Evolutionary conservation across 2,797 vertebrate genomes (phyloP), one percentile per base, ranked within the genome.

Genomic region (Naso thynnoides): DNA sequence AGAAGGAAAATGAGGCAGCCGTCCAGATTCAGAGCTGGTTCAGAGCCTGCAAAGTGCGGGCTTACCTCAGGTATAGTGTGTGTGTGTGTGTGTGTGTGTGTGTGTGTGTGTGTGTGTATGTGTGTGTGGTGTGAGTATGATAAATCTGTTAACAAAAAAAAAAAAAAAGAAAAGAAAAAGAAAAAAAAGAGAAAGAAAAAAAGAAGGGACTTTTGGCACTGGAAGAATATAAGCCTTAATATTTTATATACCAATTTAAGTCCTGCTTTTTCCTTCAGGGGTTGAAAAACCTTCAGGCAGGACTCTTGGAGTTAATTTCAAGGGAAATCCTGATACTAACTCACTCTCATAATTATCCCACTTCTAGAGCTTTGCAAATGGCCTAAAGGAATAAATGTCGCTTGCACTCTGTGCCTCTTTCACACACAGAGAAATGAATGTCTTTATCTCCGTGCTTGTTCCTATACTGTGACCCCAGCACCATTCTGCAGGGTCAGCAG

Each of bases 11-110:
- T 83, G 71, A 87, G 19, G 95, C 96, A 5, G 95, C 95, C 27
- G 79, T 94, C 63, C 88, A 47, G 76, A 97, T 99, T 62, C 98
- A 99, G 91, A 96, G 96, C 91, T 97, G 96, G 94, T 96, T 96
- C 90, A 93, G 95, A 92, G 96, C 94, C 70, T 96, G 94, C 73
- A 92, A 83, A 78, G 91, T 96, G 38, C 94, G 94, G 48, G 91
- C 93, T 16, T 96, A 96, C 74, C 84, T 99, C 73, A 95, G 96
- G 98, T 99, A 91, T 6, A 13, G n/a, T 49, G 57, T 61, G 10
- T 44, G 13, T 27, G 9, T 36, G 33, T 55, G 39, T 44, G 48
- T 70, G 45, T 70, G 36, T 79, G 14, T 1, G 38, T 48, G n/a
- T n/a, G n/a, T n/a, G n/a, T n/a, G n/a, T n/a, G n/a, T n/a, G n/a